phyloP scores from a whole-genome alignment of 2,113 vertebrate genomes.

The Actinemys pallida region DNA sequence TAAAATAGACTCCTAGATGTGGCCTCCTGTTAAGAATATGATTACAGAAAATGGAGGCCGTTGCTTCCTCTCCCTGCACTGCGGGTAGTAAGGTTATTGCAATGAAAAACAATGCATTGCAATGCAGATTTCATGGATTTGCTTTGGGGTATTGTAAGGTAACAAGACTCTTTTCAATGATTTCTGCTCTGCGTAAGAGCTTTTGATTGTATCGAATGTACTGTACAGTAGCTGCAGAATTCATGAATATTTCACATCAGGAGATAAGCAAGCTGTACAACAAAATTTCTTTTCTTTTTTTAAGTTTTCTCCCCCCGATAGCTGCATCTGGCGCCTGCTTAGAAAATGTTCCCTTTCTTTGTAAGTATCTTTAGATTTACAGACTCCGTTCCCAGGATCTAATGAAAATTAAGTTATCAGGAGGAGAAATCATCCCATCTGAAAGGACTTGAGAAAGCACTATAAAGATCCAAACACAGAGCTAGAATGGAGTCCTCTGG shows the following conservation, averaged over 20 bases:
- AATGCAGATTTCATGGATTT: constrained; percentile 40
- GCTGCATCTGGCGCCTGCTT: constrained; percentile 31
- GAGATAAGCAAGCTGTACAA: not conserved
- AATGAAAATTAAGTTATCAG: constrained; percentile 68
- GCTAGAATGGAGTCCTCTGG: not conserved
- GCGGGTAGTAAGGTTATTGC: not conserved
- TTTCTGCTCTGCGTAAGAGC: constrained; percentile 44
- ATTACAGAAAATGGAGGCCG: not conserved
- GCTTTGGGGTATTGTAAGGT: constrained; percentile 3
- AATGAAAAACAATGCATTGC: not conserved
- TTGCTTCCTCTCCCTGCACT: not conserved
- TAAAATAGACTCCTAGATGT: not conserved
- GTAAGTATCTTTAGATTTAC: constrained; percentile 60
- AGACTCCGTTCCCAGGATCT: constrained; percentile 30
- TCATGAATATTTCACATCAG: constrained; percentile 59
- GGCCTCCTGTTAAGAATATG: not conserved
- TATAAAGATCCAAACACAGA: constrained; percentile 19
- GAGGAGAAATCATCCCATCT: constrained; percentile 40
- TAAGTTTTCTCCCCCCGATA: not conserved
- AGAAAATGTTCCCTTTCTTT: constrained; percentile 56
- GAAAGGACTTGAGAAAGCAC: constrained; percentile 8
- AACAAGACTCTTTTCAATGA: constrained; percentile 38
- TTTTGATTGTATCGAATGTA: constrained; percentile 45
- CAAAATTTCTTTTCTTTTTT: constrained; percentile 20
- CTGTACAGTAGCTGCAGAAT: constrained; percentile 9